These are phyloP conservation scores for Athene noctua DNA, from an alignment of 2,113 vertebrate genomes.

Conservation along the genomic window DNA sequence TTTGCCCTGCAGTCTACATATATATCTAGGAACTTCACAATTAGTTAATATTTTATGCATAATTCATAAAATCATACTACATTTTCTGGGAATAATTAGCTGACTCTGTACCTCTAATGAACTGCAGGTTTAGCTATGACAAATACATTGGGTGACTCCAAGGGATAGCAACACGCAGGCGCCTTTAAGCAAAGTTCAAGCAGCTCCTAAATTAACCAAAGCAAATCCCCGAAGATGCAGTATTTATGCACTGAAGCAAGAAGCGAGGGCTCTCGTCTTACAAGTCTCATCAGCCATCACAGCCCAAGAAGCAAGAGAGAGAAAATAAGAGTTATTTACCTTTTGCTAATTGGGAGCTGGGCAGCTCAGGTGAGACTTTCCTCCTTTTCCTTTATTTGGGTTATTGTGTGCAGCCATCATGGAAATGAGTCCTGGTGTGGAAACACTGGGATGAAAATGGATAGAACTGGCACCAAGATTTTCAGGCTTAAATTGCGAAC, in stretches of 20 bases:
- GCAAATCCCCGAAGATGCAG: constrained; percentile 42
- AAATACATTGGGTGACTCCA: not conserved
- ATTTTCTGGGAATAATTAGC: constrained; percentile 67
- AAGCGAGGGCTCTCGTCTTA: constrained; percentile 24
- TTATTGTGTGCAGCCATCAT: not conserved
- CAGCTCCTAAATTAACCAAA: constrained; percentile 69
- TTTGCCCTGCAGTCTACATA: constrained; percentile 12
- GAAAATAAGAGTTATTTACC: constrained; percentile 27
- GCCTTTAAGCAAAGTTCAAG: constrained; percentile 68
- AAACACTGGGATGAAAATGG: not conserved
- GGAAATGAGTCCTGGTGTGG: not conserved
- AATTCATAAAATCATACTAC: constrained; percentile 59
- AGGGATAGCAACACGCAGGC: constrained; percentile 49
- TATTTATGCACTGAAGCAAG: constrained; percentile 51
- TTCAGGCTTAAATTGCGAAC: not conserved
- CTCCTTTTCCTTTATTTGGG: not conserved
- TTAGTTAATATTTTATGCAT: constrained; percentile 67
- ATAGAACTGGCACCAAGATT: not conserved
- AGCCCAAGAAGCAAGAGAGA: not conserved
- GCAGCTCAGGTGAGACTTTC: constrained; percentile 24
- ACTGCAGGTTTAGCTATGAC: constrained; percentile 58
- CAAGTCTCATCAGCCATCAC: not conserved
- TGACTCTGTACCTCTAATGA: constrained; percentile 63
- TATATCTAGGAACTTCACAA: constrained; percentile 22
- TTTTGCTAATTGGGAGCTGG: not conserved